Conservation (phyloP, 2,113 vertebrate species). For the Regulus satrapa region DNA sequence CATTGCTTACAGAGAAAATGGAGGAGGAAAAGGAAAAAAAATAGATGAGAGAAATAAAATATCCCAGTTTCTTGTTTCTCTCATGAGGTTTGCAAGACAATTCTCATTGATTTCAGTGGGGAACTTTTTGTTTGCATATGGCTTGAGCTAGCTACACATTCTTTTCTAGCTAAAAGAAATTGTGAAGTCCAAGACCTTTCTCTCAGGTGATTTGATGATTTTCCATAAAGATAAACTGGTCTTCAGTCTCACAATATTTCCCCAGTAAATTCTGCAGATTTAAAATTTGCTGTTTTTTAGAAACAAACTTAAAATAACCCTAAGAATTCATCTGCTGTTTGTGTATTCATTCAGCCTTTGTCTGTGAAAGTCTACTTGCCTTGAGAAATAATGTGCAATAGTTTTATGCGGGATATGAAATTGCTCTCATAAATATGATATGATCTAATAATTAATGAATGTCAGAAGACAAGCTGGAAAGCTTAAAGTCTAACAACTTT, state of each 20-base stretch:
- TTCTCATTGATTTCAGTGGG: background rate
- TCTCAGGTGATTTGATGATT: background rate
- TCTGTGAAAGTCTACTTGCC: background rate
- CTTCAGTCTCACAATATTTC: background rate
- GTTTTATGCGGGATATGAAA: constrained; percentile 30
- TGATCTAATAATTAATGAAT: constrained; percentile 53
- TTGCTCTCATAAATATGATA: constrained; percentile 37
- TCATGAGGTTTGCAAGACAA: background rate
- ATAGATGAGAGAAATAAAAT: background rate
- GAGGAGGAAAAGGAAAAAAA: background rate
- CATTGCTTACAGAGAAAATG: background rate
- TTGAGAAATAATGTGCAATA: constrained; percentile 14
- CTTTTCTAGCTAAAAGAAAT: background rate
- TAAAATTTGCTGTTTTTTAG: background rate
- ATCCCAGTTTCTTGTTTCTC: background rate
- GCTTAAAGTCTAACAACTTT: constrained; percentile 11
- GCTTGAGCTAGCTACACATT: background rate
- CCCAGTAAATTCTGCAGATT: background rate
- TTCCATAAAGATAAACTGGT: background rate
- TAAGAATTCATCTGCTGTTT: background rate
- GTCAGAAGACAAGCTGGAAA: constrained; percentile 21
- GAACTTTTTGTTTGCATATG: background rate
- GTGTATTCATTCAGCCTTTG: background rate
- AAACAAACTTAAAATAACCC: background rate
- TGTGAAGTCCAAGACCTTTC: background rate